These are phyloP conservation scores for Drosophila austrosaltans DNA, from an alignment of 2,888 invertebrate species.

Conservation along the genomic window DNA sequence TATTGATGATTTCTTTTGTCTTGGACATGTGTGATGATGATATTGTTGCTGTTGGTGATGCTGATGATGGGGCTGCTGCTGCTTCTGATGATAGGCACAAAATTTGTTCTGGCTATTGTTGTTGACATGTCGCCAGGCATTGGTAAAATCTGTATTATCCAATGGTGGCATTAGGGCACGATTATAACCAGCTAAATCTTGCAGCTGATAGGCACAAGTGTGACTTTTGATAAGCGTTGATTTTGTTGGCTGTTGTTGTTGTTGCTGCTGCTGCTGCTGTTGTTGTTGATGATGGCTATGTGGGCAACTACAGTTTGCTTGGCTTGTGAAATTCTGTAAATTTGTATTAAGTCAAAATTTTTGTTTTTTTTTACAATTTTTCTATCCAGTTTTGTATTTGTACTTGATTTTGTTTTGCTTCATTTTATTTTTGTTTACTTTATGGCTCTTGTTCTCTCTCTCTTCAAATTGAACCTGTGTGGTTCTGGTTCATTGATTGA, in stretches of 20 bases:
- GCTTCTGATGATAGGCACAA: conserved; percentile 62
- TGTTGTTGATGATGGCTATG: conserved; percentile 59
- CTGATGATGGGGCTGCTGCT: neutral
- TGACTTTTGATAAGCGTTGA: conserved; percentile 67
- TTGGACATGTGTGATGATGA: conserved; percentile 72
- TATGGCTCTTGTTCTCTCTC: conserved; percentile 40
- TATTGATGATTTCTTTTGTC: conserved; percentile 52
- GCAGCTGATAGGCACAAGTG: conserved; percentile 81
- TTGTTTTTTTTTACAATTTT: neutral
- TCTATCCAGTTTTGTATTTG: conserved; percentile 47
- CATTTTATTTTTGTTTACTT: conserved; percentile 14
- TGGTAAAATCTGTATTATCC: conserved; percentile 75
- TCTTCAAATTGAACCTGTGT: conserved; percentile 57
- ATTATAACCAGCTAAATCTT: conserved; percentile 78
- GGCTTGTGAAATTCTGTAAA: conserved; percentile 77
- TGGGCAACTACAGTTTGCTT: conserved; percentile 70
- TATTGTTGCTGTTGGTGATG: conserved; percentile 34
- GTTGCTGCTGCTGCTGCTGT: neutral
- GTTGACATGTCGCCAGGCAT: conserved; percentile 65
- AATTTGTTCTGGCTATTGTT: conserved; percentile 54
- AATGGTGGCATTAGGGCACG: conserved; percentile 81
- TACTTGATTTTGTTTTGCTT: conserved; percentile 60
- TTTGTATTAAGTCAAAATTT: neutral
- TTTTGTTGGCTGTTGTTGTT: conserved; percentile 49
- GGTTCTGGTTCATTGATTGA: conserved; percentile 65